phyloP scores from a whole-genome alignment of 2,888 invertebrate species.

The Entomobrya multifasciata region DNA sequence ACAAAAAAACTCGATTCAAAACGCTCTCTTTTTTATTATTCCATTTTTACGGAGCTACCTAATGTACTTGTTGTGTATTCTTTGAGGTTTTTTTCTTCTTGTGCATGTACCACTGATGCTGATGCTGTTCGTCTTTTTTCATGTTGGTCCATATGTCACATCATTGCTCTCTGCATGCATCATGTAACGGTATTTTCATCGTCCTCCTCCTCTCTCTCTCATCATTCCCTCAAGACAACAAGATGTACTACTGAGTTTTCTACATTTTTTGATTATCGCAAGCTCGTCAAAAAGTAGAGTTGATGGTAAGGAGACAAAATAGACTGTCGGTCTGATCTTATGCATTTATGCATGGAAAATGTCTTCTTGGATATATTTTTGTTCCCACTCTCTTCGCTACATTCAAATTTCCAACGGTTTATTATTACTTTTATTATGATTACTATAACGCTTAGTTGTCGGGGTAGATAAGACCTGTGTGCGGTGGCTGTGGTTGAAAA shows the following conservation, averaged over 20 bases:
- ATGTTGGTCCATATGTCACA: conserved; percentile 57
- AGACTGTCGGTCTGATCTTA: conserved; percentile 3
- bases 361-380: not conserved
- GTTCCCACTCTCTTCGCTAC: not conserved
- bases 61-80: conserved; percentile 56
- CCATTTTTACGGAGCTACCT: conserved; percentile 21
- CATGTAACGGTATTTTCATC: conserved; percentile 28
- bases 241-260: not conserved
- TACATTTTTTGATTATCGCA: conserved; percentile 1
- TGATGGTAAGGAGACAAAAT: not conserved
- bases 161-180: conserved; percentile 27
- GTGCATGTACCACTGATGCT: not conserved
- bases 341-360: not conserved
- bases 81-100: conserved; percentile 20
- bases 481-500: not conserved
- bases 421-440: not conserved
- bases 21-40: conserved; percentile 23
- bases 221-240: conserved; percentile 47
- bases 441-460: not conserved
- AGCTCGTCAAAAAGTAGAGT: not conserved
- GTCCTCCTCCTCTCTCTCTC: conserved; percentile 5
- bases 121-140: conserved; percentile 32
- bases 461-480: conserved; percentile 5
- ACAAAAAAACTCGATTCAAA: not conserved
- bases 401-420: conserved; percentile 7